These are phyloP conservation scores for Dysmachus trigonus DNA, from an alignment of 2,888 invertebrate genomes.

Conservation along the genomic window DNA sequence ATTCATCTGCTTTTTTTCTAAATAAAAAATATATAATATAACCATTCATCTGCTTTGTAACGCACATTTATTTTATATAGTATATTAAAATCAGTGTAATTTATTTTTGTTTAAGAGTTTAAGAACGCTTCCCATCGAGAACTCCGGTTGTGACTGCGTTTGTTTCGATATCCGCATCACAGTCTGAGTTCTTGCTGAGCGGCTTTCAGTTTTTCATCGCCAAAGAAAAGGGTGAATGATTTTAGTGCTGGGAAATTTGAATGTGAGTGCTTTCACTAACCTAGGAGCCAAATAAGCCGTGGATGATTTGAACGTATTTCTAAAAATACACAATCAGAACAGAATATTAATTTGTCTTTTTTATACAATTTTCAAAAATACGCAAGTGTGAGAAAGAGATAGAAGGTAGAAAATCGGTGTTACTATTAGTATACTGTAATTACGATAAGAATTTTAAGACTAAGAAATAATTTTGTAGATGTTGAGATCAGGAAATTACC, in stretches of 20 bases:
- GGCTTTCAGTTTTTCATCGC: slow-evolving; percentile 59
- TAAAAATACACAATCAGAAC: too few relatives aligned
- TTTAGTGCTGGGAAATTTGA: background rate
- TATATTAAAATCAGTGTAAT: background rate
- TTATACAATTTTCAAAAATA: too few relatives aligned
- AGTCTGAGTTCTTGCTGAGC: slow-evolving; percentile 95
- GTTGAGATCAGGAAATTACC: too few relatives aligned
- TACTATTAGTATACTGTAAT: too few relatives aligned
- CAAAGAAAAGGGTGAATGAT: slow-evolving; percentile 57
- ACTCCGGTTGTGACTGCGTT: slow-evolving; percentile 85
- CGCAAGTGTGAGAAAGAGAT: too few relatives aligned
- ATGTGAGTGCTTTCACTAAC: background rate
- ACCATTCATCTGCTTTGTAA: background rate
- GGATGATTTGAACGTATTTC: too few relatives aligned
- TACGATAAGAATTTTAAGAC: too few relatives aligned
- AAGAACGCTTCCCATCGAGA: slow-evolving; percentile 67
- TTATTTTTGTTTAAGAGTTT: background rate
- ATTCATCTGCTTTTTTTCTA: background rate
- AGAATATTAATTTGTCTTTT: too few relatives aligned
- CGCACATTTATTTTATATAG: background rate
- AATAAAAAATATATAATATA: background rate
- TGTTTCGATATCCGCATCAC: slow-evolving; percentile 77
- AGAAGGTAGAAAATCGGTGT: too few relatives aligned
- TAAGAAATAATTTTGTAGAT: too few relatives aligned
- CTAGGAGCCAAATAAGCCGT: background rate